Percentiles rank a stretch among this genome's conserved stretches.
Conservation (phyloP, 2,113 vertebrate genomes). For the Rhadina sibilatrix region DNA sequence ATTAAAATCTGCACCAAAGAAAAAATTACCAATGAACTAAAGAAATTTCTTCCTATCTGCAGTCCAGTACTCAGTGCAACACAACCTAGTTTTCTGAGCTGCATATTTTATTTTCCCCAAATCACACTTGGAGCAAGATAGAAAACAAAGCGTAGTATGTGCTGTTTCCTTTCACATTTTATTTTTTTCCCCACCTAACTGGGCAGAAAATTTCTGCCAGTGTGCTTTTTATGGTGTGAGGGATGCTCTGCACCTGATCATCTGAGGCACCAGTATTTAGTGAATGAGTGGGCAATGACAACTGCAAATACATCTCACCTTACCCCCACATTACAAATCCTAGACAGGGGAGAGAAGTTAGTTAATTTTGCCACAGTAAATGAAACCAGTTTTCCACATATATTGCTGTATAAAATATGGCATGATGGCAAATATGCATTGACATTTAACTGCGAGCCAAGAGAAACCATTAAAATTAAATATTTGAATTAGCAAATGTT, state of each 20-base stretch:
- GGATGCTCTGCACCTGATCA: not conserved
- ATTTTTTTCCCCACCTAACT: too few species aligned
- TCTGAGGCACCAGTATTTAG: not conserved
- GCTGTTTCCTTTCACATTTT: not conserved
- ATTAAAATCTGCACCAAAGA: not conserved
- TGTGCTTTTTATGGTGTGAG: not conserved
- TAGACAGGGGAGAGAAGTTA: not conserved
- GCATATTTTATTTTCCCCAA: not conserved
- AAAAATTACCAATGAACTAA: not conserved
- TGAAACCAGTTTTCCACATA: not conserved
- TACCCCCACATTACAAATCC: not conserved
- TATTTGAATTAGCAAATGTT: not conserved
- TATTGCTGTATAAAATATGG: not conserved
- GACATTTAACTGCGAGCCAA: not conserved
- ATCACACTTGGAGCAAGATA: not conserved
- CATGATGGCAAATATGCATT: not conserved
- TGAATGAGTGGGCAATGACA: not conserved
- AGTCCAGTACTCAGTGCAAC: not conserved
- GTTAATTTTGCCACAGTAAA: not conserved
- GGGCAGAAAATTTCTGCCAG: not conserved
- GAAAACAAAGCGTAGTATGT: not conserved
- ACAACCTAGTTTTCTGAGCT: not conserved
- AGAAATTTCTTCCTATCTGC: not conserved
- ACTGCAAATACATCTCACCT: not conserved
- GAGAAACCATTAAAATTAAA: not conserved